A percentile compares a stretch with the other conserved stretches of the same genome.
phyloP scores from a whole-genome alignment of 2,113 vertebrate species.

The Saguinus midas region DNA sequence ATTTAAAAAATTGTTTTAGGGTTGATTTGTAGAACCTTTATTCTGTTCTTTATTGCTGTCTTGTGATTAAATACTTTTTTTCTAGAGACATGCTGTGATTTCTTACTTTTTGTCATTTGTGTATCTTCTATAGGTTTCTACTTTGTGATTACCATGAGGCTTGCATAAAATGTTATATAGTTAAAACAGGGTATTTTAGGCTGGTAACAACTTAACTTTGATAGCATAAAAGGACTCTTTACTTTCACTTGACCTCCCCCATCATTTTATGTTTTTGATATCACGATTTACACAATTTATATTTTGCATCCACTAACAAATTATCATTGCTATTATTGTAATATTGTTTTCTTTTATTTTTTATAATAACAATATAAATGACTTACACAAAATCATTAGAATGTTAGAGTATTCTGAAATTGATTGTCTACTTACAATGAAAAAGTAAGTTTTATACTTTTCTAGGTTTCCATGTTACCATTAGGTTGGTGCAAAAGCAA shows the following conservation, averaged over 20 bases:
- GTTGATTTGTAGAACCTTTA: background rate
- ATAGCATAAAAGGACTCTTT: background rate
- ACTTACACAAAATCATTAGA: background rate
- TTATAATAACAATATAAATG: background rate
- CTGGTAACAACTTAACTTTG: background rate
- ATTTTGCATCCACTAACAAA: background rate
- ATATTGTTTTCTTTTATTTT: background rate
- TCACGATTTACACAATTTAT: background rate
- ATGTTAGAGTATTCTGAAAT: background rate
- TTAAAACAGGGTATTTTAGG: background rate
- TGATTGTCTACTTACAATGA: background rate
- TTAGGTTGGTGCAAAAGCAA: too few species aligned
- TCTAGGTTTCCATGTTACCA: background rate
- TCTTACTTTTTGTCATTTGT: background rate
- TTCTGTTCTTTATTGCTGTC: background rate
- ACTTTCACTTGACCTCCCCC: background rate
- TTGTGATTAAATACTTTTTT: background rate
- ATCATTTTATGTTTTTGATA: background rate
- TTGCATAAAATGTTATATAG: background rate
- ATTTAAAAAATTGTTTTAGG: background rate
- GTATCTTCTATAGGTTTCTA: background rate
- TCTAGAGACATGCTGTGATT: background rate
- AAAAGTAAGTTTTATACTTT: background rate
- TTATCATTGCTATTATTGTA: background rate
- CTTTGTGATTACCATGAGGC: background rate